phyloP scores from a whole-genome alignment of 1,140 invertebrate species.

The Zaprionus tsacasi region DNA sequence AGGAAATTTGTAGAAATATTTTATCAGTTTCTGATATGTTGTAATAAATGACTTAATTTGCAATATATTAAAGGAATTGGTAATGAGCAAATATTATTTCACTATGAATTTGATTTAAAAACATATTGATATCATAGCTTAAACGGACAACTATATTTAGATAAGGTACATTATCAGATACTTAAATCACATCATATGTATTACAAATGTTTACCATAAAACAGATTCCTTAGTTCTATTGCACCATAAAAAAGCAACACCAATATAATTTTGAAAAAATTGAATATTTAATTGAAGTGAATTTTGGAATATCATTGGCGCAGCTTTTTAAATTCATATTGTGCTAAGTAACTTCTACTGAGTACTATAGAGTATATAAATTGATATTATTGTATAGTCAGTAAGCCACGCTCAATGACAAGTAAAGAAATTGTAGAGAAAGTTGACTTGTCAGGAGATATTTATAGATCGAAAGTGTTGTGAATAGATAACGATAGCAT shows the following conservation, averaged over 20 bases:
- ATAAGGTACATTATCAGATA: too few species aligned
- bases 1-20: not conserved
- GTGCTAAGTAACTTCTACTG: slow-evolving; percentile 35
- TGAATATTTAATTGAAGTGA: slow-evolving; percentile 56
- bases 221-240: slow-evolving; percentile 33
- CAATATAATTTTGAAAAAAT: slow-evolving; percentile 36
- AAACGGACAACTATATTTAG: too few species aligned
- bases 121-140: too few species aligned
- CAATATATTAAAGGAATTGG: too few species aligned
- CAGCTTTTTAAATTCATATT: slow-evolving; percentile 26
- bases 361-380: slow-evolving; percentile 23
- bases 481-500: slow-evolving; percentile 84
- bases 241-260: slow-evolving; percentile 45
- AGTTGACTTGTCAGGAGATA: slow-evolving; percentile 39
- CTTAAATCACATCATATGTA: not conserved
- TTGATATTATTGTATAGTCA: slow-evolving; percentile 18
- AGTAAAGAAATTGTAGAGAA: slow-evolving; percentile 52
- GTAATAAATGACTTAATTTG: too few species aligned
- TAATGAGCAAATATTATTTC: not conserved
- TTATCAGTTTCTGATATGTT: not conserved
- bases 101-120: not conserved
- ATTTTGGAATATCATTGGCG: slow-evolving; percentile 49
- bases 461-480: slow-evolving; percentile 33
- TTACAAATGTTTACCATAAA: not conserved
- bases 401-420: slow-evolving; percentile 43